These are phyloP conservation scores for Hippopotamus amphibius DNA, from an alignment of 2,113 vertebrate genomes.

Conservation along the genomic window DNA sequence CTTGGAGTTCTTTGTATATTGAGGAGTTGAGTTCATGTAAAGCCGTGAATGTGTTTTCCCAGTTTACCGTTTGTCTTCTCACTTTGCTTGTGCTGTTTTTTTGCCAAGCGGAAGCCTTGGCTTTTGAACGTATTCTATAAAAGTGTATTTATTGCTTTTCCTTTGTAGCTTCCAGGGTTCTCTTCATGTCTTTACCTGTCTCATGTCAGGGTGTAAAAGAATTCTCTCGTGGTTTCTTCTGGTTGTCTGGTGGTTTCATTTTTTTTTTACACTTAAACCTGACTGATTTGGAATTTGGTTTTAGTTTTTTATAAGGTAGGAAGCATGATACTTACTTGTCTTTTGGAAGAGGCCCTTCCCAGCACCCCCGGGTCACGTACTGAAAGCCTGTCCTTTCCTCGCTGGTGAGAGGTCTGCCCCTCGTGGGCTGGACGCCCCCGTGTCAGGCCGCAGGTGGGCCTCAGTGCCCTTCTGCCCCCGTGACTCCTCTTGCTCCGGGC, in stretches of 20 bases:
- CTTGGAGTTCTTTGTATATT: not conserved
- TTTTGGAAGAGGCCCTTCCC: no score
- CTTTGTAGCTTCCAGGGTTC: not conserved
- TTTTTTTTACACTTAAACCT: not conserved
- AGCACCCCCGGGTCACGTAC: accelerated
- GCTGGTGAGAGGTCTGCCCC: accelerated
- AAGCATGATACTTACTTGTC: not conserved
- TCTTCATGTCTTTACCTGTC: not conserved
- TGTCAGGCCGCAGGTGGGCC: accelerated
- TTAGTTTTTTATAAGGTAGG: not conserved
- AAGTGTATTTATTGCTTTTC: not conserved
- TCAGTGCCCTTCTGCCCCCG: accelerated
- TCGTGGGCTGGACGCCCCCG: accelerated
- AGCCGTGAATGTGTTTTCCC: accelerated
- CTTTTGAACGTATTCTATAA: not conserved
- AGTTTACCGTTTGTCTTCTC: accelerated
- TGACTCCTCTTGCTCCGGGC: not conserved
- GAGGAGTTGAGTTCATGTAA: not conserved
- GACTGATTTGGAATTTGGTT: not conserved
- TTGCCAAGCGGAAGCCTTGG: not conserved
- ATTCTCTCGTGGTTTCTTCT: not conserved
- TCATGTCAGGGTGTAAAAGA: not conserved
- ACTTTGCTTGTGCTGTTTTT: not conserved
- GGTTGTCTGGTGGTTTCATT: not conserved
- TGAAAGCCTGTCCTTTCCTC: not conserved